Conservation (phyloP, 2,797 vertebrate species). For the Ambastaia sidthimunki region DNA sequence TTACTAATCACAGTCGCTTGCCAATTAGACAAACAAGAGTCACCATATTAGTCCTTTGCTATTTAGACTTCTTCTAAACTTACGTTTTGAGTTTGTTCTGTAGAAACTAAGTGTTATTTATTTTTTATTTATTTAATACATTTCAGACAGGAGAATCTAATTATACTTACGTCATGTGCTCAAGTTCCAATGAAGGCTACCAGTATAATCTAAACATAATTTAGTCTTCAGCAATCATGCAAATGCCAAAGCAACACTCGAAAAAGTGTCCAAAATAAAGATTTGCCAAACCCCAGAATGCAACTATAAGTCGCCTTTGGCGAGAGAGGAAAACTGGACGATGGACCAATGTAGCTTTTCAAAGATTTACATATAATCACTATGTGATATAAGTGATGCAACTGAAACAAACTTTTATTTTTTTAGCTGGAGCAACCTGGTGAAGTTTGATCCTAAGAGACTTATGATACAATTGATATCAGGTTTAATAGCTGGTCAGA, state of each 20-base stretch:
- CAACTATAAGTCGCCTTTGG: background rate
- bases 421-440: too few relatives aligned
- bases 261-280: background rate
- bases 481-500: too few relatives aligned
- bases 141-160: slow-evolving; percentile 67
- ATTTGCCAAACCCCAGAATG: background rate
- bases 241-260: slow-evolving; percentile 35
- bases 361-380: background rate
- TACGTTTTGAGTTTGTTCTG: slow-evolving; percentile 63
- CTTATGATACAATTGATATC: too few relatives aligned
- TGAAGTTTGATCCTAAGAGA: too few relatives aligned
- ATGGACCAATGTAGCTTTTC: background rate
- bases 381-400: slow-evolving; percentile 44
- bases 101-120: slow-evolving; percentile 65
- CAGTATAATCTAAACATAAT: slow-evolving; percentile 73
- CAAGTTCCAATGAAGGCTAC: slow-evolving; percentile 68
- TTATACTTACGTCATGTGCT: slow-evolving; percentile 72
- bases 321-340: background rate
- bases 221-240: slow-evolving; percentile 41
- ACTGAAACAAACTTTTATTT: background rate
- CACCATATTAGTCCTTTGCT: slow-evolving; percentile 76
- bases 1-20: slow-evolving; percentile 69
- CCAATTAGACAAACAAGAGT: slow-evolving; percentile 76
- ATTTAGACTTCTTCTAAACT: slow-evolving; percentile 69
- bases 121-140: slow-evolving; percentile 65